Evolutionary conservation across 2,797 vertebrate species (phyloP).

Genomic region (Pogoniulus pusillus): DNA sequence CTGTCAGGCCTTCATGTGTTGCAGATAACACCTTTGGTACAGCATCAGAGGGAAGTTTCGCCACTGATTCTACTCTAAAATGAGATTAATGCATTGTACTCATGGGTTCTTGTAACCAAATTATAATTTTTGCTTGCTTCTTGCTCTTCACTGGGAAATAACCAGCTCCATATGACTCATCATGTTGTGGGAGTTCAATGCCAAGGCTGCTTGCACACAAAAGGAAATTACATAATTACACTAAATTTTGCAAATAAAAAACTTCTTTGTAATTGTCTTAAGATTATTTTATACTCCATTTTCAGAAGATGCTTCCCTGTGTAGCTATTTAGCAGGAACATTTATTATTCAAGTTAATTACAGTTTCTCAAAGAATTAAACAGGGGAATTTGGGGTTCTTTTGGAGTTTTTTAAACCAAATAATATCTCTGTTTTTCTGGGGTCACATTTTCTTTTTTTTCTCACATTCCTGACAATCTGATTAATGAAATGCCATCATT

Average conservation of each 20-base stretch:
- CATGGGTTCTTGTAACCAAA: not conserved
- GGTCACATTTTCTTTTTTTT: not conserved
- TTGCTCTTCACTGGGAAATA: slow-evolving; percentile 49
- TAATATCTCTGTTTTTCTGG: not conserved
- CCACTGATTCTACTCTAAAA: not conserved
- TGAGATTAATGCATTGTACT: not conserved
- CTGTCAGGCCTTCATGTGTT: not conserved
- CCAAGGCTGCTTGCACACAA: slow-evolving; percentile 67
- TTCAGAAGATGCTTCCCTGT: slow-evolving; percentile 48
- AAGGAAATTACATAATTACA: slow-evolving; percentile 65
- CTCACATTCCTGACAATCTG: not conserved
- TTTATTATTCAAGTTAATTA: slow-evolving; percentile 61
- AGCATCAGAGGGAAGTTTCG: not conserved
- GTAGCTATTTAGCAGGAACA: slow-evolving; percentile 45
- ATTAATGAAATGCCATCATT: not conserved
- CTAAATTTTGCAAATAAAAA: slow-evolving; percentile 64
- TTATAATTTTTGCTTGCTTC: slow-evolving; percentile 42
- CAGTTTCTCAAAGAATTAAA: slow-evolving; percentile 36
- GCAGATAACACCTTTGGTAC: not conserved
- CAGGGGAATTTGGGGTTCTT: not conserved
- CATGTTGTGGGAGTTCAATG: slow-evolving; percentile 61
- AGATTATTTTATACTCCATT: slow-evolving; percentile 55
- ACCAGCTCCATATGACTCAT: slow-evolving; percentile 64
- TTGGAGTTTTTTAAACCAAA: not conserved
- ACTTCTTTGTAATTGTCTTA: slow-evolving; percentile 54